Base-by-base conservation (phyloP, 2,113 vertebrate genomes). In the Trematocara macrostoma region DNA sequence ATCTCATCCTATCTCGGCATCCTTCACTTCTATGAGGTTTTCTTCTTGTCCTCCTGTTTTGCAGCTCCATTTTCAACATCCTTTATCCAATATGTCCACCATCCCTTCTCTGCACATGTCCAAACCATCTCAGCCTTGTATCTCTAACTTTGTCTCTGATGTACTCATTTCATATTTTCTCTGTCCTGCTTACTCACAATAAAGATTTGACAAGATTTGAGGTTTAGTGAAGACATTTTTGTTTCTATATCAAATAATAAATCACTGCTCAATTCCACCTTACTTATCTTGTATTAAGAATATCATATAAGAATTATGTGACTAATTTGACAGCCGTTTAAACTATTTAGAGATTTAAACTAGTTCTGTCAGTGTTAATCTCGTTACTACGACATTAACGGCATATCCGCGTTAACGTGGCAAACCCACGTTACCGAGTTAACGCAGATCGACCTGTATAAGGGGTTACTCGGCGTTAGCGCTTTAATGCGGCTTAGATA, bases 131-230 rank as follows among this genome's bases (percentile, higher is more conserved):
- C 57, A 11, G 0, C 59, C 31, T 64, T 35, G 10, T 38, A 4
- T 38, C 59, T 64, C 31, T 64, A 64, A 38, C 59, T 3, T 64
- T 38, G 59, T 38, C 31, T 0, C 31, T n/a, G 16, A 35, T 64
- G 59, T 64, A 38, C 31, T 64, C 0, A 38, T 64, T 64, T 64
- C 16, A 11, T 38, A 64, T 18, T 61, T 11, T 11, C 15, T 61
- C 34, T 35, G 29, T 64, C 35, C 59, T 61, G 5, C 16, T 61
- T 34, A 35, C 9, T 34, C 1, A 0, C 0, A 61, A 35, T 61
- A 6, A 35, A 2, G 57, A 0, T 61, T 61, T 64, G 4, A 23
- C 23, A 23, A 23, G 23, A 23, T 23, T 23, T 23, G 1, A 38
- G 10, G 18, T 64, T 38, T 64, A 64, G 6, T 12, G 59, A 64